Evolutionary conservation across 1,140 invertebrate species (phyloP).

Genomic region (Neodiprion fabricii): DNA sequence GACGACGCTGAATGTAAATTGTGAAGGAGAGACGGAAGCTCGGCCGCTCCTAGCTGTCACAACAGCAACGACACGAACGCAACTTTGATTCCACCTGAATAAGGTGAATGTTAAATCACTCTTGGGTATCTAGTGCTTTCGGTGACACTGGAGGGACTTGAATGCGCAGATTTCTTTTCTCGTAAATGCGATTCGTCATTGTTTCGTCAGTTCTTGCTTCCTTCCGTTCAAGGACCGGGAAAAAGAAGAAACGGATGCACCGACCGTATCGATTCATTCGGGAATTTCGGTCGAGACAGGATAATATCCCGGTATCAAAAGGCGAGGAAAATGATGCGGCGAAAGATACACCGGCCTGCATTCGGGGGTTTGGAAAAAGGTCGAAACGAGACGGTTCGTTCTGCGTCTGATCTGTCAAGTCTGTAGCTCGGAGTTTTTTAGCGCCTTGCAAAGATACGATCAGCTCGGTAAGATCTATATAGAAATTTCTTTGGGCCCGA

Average conservation of each 20-base stretch:
- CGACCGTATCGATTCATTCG: background rate
- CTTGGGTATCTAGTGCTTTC: too few relatives aligned
- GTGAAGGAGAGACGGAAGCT: background rate
- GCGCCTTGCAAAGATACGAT: too few relatives aligned
- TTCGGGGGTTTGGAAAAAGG: background rate
- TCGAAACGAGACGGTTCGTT: background rate
- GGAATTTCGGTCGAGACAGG: background rate
- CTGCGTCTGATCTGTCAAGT: background rate
- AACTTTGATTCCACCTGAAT: background rate
- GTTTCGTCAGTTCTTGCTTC: too few relatives aligned
- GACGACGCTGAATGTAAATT: background rate
- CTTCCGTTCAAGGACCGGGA: too few relatives aligned
- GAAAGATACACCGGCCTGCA: background rate
- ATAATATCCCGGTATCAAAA: background rate
- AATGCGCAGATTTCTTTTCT: too few relatives aligned
- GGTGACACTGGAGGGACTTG: too few relatives aligned
- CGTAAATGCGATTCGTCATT: too few relatives aligned
- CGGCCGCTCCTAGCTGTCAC: background rate
- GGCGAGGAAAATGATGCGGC: background rate
- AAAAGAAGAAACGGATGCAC: too few relatives aligned
- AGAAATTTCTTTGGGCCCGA: too few relatives aligned
- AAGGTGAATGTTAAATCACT: too few relatives aligned
- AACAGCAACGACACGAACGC: background rate
- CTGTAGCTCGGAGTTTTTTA: too few relatives aligned
- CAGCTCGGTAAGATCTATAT: too few relatives aligned